Conservation (phyloP, 2,113 vertebrate species). For the Podarcis raffonei region DNA sequence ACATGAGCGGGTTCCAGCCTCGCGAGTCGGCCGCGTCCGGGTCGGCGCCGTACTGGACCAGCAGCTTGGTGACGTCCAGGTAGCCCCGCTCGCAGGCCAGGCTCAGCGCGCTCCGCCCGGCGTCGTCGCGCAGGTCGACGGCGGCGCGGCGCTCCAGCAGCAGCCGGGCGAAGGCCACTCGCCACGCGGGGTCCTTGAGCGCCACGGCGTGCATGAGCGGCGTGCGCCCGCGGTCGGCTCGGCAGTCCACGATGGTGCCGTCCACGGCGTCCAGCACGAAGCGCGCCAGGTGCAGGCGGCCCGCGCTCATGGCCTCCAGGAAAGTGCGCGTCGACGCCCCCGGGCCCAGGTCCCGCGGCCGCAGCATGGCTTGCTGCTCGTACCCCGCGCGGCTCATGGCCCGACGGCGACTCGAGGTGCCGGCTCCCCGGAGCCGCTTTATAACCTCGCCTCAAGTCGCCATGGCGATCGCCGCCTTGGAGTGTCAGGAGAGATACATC, state of each 20-base stretch:
- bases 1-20: slow-evolving; percentile 89
- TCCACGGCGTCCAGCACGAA: slow-evolving; percentile 91
- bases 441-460: slow-evolving; percentile 37
- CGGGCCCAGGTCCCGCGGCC: slow-evolving; percentile 87
- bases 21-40: slow-evolving; percentile 83
- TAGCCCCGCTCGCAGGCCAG: slow-evolving; percentile 86
- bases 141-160: slow-evolving; percentile 88
- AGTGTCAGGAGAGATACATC: not conserved
- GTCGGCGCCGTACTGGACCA: slow-evolving; percentile 88
- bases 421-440: slow-evolving; percentile 37
- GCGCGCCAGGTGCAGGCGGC: slow-evolving; percentile 88
- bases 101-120: slow-evolving; percentile 86
- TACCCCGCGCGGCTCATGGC: slow-evolving; percentile 69
- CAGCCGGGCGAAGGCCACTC: slow-evolving; percentile 83
- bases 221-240: slow-evolving; percentile 85
- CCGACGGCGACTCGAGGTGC: slow-evolving; percentile 3
- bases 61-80: slow-evolving; percentile 85
- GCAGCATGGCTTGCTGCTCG: slow-evolving; percentile 78
- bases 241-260: slow-evolving; percentile 87
- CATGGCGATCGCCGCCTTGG: slow-evolving; percentile 46
- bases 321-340: slow-evolving; percentile 89
- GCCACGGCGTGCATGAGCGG: slow-evolving; percentile 87
- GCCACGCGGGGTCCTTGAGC: slow-evolving; percentile 79
- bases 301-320: slow-evolving; percentile 87
- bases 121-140: slow-evolving; percentile 85